phyloP scores from a whole-genome alignment of 2,888 invertebrate genomes.

The Eristalinus sepulchralis region DNA sequence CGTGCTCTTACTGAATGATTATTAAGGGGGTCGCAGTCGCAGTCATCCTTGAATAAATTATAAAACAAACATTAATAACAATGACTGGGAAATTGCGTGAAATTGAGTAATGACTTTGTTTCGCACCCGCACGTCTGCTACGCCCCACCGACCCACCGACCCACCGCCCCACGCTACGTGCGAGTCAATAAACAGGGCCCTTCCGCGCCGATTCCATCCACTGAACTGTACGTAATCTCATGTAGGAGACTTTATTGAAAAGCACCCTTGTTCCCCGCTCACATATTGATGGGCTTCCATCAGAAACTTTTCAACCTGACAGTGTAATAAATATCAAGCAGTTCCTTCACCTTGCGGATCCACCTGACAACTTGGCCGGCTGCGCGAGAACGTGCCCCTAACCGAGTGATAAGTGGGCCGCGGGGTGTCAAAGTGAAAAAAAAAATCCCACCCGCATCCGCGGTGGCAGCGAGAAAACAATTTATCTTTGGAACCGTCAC shows the following conservation, averaged over 20 bases:
- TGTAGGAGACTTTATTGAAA: slow-evolving; percentile 19
- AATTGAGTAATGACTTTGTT: slow-evolving; percentile 30
- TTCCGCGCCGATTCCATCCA: neutral
- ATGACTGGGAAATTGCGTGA: slow-evolving; percentile 43
- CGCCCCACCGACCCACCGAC: neutral
- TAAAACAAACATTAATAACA: slow-evolving; percentile 43
- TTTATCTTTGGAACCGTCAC: slow-evolving; percentile 61
- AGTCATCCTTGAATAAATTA: slow-evolving; percentile 41
- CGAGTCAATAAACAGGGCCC: slow-evolving; percentile 2
- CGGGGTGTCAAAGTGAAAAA: neutral
- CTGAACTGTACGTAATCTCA: neutral
- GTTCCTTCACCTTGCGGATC: slow-evolving; percentile 7
- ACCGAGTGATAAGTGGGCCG: neutral
- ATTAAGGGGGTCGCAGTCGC: slow-evolving; percentile 39
- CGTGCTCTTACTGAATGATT: slow-evolving; percentile 14
- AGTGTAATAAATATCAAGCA: slow-evolving; percentile 42
- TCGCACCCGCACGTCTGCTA: slow-evolving; percentile 5
- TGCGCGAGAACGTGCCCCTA: neutral
- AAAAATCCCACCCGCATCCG: slow-evolving; percentile 20
- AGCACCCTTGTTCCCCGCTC: neutral
- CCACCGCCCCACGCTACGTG: neutral
- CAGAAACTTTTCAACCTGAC: slow-evolving; percentile 41
- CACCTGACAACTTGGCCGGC: slow-evolving; percentile 20
- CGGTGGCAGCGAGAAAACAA: slow-evolving; percentile 45
- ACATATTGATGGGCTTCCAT: slow-evolving; percentile 39